A percentile compares a stretch with the other conserved stretches of the same genome.
These are phyloP conservation scores for Hirtodrosophila alboralis DNA, from an alignment of 2,888 invertebrate species.

Conservation along the genomic window DNA sequence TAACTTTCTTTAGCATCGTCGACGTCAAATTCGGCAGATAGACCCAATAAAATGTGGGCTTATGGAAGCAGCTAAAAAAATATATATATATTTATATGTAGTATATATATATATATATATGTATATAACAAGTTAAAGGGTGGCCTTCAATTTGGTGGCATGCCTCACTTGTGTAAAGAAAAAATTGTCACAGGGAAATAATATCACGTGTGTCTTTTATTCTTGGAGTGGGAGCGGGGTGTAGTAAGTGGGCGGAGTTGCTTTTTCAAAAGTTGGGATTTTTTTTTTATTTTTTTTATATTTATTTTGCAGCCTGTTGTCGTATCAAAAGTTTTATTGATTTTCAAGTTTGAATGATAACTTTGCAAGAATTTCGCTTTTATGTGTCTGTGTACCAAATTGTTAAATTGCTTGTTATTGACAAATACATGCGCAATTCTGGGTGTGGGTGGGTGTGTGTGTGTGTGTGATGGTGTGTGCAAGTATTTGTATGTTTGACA, in stretches of 20 bases:
- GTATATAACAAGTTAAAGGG: constrained; percentile 21
- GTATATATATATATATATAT: constrained; percentile 1
- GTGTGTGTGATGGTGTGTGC: constrained; percentile 8
- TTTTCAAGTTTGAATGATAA: constrained; percentile 79
- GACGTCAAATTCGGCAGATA: constrained; percentile 33
- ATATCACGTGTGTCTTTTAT: constrained; percentile 31
- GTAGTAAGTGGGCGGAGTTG: constrained; percentile 2
- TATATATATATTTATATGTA: constrained; percentile 1
- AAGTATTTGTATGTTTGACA: constrained; percentile 9
- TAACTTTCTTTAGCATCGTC: constrained; percentile 69
- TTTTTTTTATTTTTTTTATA: no score
- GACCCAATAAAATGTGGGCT: constrained; percentile 57
- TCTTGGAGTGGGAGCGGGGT: background rate
- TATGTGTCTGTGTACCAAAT: constrained; percentile 59
- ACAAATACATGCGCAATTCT: constrained; percentile 67
- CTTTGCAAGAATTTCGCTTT: constrained; percentile 72
- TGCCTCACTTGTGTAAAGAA: constrained; percentile 4
- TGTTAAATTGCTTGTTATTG: constrained; percentile 80
- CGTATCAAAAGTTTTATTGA: constrained; percentile 75
- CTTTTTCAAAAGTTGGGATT: constrained; percentile 26
- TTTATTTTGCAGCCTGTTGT: constrained; percentile 40
- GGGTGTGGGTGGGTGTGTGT: constrained; percentile 11
- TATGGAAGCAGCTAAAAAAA: constrained; percentile 22
- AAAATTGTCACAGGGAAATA: constrained; percentile 28
- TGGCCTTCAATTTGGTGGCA: constrained; percentile 19